Base-by-base conservation (phyloP, 2,797 vertebrate genomes). In the Enteromius unitaeniatus region DNA sequence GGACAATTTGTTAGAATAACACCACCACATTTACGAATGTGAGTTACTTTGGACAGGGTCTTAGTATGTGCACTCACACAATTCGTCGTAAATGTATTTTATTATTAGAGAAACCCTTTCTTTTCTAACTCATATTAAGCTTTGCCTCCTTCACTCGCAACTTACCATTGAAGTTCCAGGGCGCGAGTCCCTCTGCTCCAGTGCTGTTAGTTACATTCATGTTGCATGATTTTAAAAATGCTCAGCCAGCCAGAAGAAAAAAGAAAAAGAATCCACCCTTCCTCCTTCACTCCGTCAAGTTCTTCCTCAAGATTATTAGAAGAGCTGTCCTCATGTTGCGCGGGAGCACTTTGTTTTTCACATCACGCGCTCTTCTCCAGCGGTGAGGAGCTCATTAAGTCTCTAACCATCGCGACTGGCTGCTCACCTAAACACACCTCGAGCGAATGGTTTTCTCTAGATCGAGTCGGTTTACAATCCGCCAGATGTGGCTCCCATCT, bases 161-260 rank as follows among this genome's bases (percentile, higher is more conserved):
- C 91, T 91, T 79, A 91, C 91, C 89, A 75, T 88, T 89, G 73
- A 89, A 90, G 88, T 90, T 89, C 89, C 89, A 91, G 85, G 87
- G 79, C 82, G 81, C 64, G 40, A 90, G 73, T 75, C 85, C 88
- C 64, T 90, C 89, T 87, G 85, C 84, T 89, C 86, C 89, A 81
- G 89, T 91, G 86, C 82, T 81, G 86, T 91, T 91, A 89, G 75
- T 87, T 84, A 88, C 78, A 88, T 88, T 91, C 91, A 91, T 91
- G 49, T 88, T 90, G 88, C 90, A 91, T 91, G 83, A 40, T 87
- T 87, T 87, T 82, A 81, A 85, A 81, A 88, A 55, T 69, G 73
- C 82, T 86, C 77, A 84, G 72, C 62, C 73, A 80, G 74, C 26
- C 62, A 76, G 49, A 84, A 70, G 53, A 73, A 67, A 75, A 37